Base-by-base conservation (phyloP, 2,113 vertebrate genomes). In the Hydropotes inermis region DNA sequence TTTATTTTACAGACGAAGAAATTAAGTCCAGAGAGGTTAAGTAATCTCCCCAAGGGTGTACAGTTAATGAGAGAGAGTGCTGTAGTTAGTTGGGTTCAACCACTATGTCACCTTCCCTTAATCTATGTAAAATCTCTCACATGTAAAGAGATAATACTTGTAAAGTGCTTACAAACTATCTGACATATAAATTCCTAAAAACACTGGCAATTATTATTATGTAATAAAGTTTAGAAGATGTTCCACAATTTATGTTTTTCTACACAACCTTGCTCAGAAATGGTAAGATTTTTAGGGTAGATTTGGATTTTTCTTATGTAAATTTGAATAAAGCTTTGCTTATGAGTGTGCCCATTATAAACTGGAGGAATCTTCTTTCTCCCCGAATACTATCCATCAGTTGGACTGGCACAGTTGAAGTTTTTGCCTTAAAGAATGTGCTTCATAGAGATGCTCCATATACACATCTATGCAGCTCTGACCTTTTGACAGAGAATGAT, bases 401-500 rank as follows among this genome's bases (percentile, higher is more conserved):
- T 93, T 78, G 89, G 76, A 87, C 60, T 85, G 61, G 39, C 81
- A 36, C 7, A 64, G 12, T 58, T 61, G 86, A 96, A 47, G 28
- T 87, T 55, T 89, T 95, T 57, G 70, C 17, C 60, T 93, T 85
- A 91, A 93, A 95, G 39, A 89, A 70, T 50, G 45, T 54, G 50
- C 45, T 54, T 95, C 55, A 52, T 16, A 70, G 58, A 96, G 54
- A 33, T 81, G 19, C 58, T 45, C 50, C 61, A 28, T 14, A 9
- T 91, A 76, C 7, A 54, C 5, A 27, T 94, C 54, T 92, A 7
- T 12, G 6, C 50, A 16, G 15, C 33, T 94, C 81, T 96, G 81
- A 95, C 39, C 81, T 96, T 96, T 91, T 86, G 43, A 36, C 81
- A 83, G 81, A 60, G 91, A 97, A 79, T 52, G 39, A 89, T 47